Conservation (phyloP, 2,888 invertebrate species). For the Tanytarsus gracilentus region DNA sequence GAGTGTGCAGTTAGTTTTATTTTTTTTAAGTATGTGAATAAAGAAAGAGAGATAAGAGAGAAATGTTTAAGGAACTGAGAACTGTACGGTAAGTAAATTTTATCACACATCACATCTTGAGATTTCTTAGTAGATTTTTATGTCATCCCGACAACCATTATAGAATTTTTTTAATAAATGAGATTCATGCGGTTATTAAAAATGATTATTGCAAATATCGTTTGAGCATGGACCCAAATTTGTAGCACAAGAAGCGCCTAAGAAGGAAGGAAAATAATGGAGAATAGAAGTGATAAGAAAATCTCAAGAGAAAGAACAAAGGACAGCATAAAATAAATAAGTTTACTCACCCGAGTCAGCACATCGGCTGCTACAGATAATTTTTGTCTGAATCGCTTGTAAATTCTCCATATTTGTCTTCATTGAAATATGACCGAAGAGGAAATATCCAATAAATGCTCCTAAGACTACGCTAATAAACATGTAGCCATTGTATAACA, state of each 20-base stretch:
- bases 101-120: not conserved
- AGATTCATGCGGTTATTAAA: not conserved
- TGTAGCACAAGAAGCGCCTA: not conserved
- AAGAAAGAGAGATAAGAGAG: not conserved
- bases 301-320: constrained; percentile 4
- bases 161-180: not conserved
- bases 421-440: constrained; percentile 48
- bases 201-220: constrained; percentile 20
- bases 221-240: constrained; percentile 14
- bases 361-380: constrained; percentile 42
- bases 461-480: constrained; percentile 56
- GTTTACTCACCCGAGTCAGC: constrained; percentile 34
- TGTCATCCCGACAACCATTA: not conserved
- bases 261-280: not conserved
- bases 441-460: constrained; percentile 50
- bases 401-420: constrained; percentile 47
- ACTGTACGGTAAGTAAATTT: not conserved
- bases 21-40: not conserved
- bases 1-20: not conserved
- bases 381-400: constrained; percentile 42
- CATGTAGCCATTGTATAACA: constrained; percentile 63
- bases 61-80: not conserved
- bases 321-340: not conserved
- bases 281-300: not conserved
- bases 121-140: too few relatives aligned